Conservation (phyloP, 2,113 vertebrate genomes). For the Poeciliopsis turrubarensis region DNA sequence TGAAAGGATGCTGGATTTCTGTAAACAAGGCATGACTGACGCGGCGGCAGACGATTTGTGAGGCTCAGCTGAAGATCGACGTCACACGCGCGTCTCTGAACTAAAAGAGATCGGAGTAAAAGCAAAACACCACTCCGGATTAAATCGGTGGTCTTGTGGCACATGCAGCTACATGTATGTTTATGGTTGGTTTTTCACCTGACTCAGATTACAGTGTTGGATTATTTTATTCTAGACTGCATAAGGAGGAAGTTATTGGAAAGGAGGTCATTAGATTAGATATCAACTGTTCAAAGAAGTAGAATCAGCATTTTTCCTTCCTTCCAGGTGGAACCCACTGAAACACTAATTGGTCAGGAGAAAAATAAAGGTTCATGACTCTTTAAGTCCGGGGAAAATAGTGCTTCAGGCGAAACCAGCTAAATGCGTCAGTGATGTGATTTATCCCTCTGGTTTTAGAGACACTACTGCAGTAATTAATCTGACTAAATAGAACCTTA, state of each 20-base stretch:
- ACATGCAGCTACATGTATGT: constrained; percentile 20
- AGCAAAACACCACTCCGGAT: constrained; percentile 10
- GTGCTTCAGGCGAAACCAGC: too few relatives aligned
- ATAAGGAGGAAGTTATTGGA: background rate
- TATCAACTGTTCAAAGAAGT: background rate
- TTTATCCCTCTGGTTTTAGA: background rate
- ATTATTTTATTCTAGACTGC: background rate
- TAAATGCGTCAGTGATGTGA: background rate
- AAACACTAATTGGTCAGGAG: too few relatives aligned
- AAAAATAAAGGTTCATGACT: background rate
- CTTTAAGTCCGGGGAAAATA: too few relatives aligned
- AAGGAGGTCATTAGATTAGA: background rate
- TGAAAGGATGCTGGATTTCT: constrained; percentile 41
- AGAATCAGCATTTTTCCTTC: background rate
- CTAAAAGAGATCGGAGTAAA: constrained; percentile 30
- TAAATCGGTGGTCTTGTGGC: background rate
- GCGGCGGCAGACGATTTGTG: constrained; percentile 62
- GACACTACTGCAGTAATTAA: too few relatives aligned
- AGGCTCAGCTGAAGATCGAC: constrained; percentile 77
- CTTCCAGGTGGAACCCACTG: background rate
- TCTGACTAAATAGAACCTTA: too few relatives aligned
- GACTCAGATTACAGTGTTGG: background rate
- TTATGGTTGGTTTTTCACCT: background rate
- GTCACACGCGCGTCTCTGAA: constrained; percentile 58
- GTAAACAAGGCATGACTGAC: constrained; percentile 80